Conservation (phyloP, 2,113 vertebrate species). For the Mystacornis crossleyi region DNA sequence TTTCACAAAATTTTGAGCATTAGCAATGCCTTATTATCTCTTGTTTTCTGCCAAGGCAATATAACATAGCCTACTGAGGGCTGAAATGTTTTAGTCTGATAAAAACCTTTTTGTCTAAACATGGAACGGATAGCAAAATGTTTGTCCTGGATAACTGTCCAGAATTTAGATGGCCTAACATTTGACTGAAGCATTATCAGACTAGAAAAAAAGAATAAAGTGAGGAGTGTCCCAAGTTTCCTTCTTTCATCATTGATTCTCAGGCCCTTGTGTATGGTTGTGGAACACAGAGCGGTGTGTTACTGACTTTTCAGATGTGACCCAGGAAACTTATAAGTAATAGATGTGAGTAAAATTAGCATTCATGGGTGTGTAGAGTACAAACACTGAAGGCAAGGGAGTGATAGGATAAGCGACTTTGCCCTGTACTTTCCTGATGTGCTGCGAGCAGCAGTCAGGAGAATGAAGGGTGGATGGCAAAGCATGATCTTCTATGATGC, state of each 20-base stretch:
- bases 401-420: neutral
- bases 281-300: fast-evolving
- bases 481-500: neutral
- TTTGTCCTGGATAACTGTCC: neutral
- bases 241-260: neutral
- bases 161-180: neutral
- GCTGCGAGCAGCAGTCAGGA: neutral
- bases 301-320: neutral
- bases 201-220: neutral
- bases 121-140: neutral
- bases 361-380: neutral
- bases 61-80: neutral
- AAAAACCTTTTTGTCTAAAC: neutral
- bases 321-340: neutral
- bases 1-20: neutral
- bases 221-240: neutral
- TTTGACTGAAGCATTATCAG: neutral
- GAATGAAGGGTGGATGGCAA: neutral
- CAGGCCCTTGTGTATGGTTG: neutral
- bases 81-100: neutral
- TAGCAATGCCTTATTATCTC: neutral
- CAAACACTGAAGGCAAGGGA: neutral
- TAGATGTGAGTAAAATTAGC: neutral
- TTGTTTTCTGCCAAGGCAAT: neutral
- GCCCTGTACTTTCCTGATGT: neutral